These are phyloP conservation scores for Sycophila texana DNA, from an alignment of 2,888 invertebrate genomes.

Conservation along the genomic window DNA sequence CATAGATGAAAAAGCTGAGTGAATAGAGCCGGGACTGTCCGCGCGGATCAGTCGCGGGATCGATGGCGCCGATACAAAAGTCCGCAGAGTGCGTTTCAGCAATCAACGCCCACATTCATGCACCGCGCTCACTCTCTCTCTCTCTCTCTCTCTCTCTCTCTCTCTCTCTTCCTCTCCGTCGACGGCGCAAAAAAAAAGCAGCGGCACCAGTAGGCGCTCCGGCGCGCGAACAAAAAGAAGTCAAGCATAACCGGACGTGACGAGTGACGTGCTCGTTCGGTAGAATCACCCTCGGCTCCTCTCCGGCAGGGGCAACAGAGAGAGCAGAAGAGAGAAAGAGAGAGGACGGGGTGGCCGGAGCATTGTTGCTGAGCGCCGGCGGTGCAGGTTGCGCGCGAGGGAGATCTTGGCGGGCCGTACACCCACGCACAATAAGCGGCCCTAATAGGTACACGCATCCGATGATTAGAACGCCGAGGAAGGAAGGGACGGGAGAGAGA, in stretches of 20 bases:
- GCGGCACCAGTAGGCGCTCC: background rate
- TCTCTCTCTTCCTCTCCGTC: constrained; percentile 1
- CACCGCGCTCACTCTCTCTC: constrained; percentile 1
- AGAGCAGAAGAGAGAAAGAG: background rate
- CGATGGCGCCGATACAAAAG: constrained; percentile 31
- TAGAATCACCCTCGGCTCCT: constrained; percentile 62
- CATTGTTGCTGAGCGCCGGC: background rate
- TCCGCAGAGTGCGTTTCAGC: constrained; percentile 14
- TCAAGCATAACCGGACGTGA: constrained; percentile 68
- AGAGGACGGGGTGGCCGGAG: background rate
- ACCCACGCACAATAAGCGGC: constrained; percentile 74
- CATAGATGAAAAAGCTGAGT: too few relatives aligned
- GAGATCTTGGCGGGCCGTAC: constrained; percentile 64
- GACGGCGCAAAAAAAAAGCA: constrained; percentile 2
- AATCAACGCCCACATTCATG: constrained; percentile 4
- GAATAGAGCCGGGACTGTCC: constrained; percentile 10
- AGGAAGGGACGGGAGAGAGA: constrained; percentile 42
- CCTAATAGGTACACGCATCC: constrained; percentile 74
- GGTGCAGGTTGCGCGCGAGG: constrained; percentile 50
- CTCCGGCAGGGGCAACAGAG: constrained; percentile 24
- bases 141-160: constrained; percentile 24
- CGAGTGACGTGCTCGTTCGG: constrained; percentile 68
- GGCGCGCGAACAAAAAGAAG: constrained; percentile 62
- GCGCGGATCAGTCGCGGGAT: constrained; percentile 17
- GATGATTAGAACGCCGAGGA: constrained; percentile 71